These are phyloP conservation scores for Promerops cafer DNA, from an alignment of 2,113 vertebrate genomes.

Conservation along the genomic window DNA sequence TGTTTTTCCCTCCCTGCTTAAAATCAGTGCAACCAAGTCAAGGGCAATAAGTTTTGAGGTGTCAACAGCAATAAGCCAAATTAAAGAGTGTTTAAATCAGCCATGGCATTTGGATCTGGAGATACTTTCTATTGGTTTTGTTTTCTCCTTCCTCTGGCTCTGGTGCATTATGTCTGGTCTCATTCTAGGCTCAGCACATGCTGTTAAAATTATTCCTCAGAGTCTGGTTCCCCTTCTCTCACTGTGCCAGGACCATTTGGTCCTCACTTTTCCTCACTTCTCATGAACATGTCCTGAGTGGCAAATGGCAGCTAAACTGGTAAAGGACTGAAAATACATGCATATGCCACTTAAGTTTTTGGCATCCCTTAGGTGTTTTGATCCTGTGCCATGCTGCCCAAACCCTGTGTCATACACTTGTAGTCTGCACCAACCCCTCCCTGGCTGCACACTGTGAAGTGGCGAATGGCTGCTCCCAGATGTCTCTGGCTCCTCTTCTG, in stretches of 20 bases:
- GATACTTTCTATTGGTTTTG: neutral
- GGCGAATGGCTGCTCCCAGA: neutral
- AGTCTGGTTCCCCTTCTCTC: neutral
- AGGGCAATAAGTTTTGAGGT: neutral
- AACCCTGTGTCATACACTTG: fast-evolving
- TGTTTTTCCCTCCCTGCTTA: neutral
- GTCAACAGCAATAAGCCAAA: neutral
- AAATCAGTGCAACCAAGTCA: neutral
- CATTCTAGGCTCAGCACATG: neutral
- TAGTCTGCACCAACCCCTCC: neutral
- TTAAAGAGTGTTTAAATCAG: neutral
- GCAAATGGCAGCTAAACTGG: neutral
- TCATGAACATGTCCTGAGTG: neutral
- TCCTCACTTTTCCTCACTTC: neutral
- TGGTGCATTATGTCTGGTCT: neutral
- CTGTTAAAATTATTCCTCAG: neutral
- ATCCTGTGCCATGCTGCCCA: neutral
- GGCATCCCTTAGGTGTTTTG: neutral
- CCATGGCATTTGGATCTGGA: neutral
- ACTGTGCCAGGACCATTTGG: neutral
- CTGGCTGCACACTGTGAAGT: neutral
- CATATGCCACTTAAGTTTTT: neutral
- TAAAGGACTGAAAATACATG: neutral
- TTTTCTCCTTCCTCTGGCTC: neutral
- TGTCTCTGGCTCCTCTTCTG: neutral